These are phyloP conservation scores for Strigamia crassipes DNA, from an alignment of 2,888 invertebrate genomes.

Conservation along the genomic window DNA sequence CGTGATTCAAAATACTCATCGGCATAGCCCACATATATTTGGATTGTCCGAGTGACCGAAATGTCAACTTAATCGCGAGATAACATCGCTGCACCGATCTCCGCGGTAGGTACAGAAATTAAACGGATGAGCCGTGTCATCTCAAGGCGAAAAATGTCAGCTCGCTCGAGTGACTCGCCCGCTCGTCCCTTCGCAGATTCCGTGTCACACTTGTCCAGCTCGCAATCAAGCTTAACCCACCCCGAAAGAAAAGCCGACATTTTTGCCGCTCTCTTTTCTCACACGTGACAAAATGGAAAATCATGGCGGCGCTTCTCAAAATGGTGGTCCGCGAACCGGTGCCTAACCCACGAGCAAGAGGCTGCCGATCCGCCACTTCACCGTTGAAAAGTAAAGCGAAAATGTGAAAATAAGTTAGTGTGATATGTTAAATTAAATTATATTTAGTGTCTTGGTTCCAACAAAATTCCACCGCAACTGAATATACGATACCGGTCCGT, in stretches of 20 bases:
- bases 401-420: too few relatives aligned
- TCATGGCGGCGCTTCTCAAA: too few relatives aligned
- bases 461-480: too few relatives aligned
- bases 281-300: too few relatives aligned
- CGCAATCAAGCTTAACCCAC: background rate
- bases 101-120: background rate
- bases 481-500: too few relatives aligned
- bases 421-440: too few relatives aligned
- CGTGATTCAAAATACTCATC: background rate
- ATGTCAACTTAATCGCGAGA: background rate
- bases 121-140: background rate
- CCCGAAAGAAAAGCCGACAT: background rate
- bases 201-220: background rate
- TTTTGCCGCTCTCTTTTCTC: background rate
- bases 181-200: background rate
- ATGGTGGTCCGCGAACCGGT: too few relatives aligned
- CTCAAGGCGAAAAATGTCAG: background rate
- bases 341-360: too few relatives aligned
- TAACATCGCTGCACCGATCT: background rate
- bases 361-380: too few relatives aligned
- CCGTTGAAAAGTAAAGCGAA: too few relatives aligned
- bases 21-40: too few relatives aligned
- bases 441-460: too few relatives aligned
- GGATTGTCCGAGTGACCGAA: background rate
- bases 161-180: background rate